Evolutionary conservation across 2,113 vertebrate species (phyloP).

Genomic region (Mustelus asterias): DNA sequence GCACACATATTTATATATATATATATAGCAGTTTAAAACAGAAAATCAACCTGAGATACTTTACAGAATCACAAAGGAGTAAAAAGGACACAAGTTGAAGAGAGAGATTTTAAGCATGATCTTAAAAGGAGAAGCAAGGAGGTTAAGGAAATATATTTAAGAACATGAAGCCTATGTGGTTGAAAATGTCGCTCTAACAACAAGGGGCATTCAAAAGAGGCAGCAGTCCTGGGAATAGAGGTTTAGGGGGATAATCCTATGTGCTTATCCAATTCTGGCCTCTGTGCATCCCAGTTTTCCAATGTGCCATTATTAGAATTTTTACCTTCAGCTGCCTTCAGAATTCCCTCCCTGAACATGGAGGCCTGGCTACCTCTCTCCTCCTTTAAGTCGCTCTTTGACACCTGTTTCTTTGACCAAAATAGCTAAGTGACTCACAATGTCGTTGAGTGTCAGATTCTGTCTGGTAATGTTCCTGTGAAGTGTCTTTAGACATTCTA

Average conservation of each 20-base stretch:
- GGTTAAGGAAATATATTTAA: neutral
- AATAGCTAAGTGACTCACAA: too few species aligned
- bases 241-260: neutral
- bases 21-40: neutral
- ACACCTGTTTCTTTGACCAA: too few species aligned
- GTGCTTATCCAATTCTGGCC: neutral
- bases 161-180: neutral
- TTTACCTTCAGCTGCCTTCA: neutral
- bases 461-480: too few species aligned
- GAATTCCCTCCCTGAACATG: neutral
- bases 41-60: neutral
- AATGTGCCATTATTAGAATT: neutral
- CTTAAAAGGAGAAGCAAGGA: neutral
- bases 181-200: neutral
- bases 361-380: neutral
- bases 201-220: neutral
- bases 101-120: neutral
- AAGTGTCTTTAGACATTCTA: too few species aligned
- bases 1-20: too few species aligned
- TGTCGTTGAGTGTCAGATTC: too few species aligned
- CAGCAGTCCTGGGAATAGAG: neutral
- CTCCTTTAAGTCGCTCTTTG: too few species aligned
- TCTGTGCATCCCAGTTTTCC: neutral
- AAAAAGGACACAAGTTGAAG: neutral
- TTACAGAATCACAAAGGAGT: neutral